Evolutionary conservation across 1,140 invertebrate species (phyloP), one percentile per base, ranked within the genome.

Genomic region (Cecropterus lyciades): DNA sequence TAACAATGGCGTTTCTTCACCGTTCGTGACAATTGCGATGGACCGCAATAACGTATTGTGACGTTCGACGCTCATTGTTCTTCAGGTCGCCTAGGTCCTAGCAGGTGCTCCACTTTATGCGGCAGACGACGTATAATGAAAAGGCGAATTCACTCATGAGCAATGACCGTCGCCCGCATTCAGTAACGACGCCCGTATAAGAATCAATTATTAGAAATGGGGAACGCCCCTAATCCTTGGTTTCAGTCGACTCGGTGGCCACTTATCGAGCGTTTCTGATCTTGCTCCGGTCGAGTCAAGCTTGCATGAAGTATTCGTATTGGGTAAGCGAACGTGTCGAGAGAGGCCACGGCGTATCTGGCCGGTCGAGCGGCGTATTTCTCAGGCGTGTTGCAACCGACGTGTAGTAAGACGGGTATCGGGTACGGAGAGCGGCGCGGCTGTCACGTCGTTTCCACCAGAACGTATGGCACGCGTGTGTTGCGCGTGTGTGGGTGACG

Each of bases 301-400:
- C 67, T 73, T 59, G 67, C 67, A 68, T 55, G 70, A 73, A 71
- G 64, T 68, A 73, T 75, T 67, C 56, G 51, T 78, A 78, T 89
- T 89, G 84, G 74, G 85, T 77, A 91, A 91, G 86, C 80, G 85
- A 86, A 89, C 86, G 88, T 89, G 86, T 84, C 81, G 80, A 79
- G 81, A 82, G 82, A 77, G 86, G 82, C 77, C 80, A 73, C 72
- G 62, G 74, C 78, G 80, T 87, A 88, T 86, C 85, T 76, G 74
- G 60, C 72, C 72, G 73, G 72, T 74, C 53, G 69, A 43, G 37
- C 55, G 64, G 70, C 70, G 70, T 79, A 78, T 90, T 88, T 88
- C 87, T 88, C 80, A 85, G 82, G 76, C 76, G 56, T 89, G 85
- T 89, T 79, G 86, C 85, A 91, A 88, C 80, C 71, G 73, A 73